Conservation (phyloP, 1,140 invertebrate species). For the Leptinotarsa undecemlineata region DNA sequence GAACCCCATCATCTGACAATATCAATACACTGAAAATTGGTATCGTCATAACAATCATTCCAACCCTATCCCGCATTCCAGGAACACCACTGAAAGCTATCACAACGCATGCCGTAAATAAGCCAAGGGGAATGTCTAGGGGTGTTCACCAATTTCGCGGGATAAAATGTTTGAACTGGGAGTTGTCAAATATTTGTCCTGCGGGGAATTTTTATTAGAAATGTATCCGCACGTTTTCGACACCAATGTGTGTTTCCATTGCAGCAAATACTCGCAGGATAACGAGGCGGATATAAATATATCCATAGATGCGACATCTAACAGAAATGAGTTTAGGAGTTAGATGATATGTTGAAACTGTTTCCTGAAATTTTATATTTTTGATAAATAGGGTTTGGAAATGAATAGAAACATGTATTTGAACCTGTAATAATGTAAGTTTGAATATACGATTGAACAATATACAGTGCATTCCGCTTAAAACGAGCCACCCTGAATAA, state of each 20-base stretch:
- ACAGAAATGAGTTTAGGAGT: too few relatives aligned
- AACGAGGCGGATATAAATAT: neutral
- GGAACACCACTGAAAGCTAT: conserved; percentile 3
- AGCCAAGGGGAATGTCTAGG: neutral
- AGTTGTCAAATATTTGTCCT: conserved; percentile 28
- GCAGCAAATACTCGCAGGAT: conserved; percentile 12
- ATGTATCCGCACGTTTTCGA: conserved; percentile 18
- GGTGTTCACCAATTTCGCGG: conserved; percentile 18
- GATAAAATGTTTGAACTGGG: conserved; percentile 27
- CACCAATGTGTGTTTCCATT: conserved; percentile 12
- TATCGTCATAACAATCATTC: neutral
- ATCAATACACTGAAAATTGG: too few relatives aligned
- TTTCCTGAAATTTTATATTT: too few relatives aligned
- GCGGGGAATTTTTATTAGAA: conserved; percentile 26
- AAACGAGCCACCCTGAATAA: too few relatives aligned
- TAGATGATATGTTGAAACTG: too few relatives aligned
- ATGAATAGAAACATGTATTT: too few relatives aligned
- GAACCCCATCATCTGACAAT: too few relatives aligned
- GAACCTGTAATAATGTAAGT: too few relatives aligned
- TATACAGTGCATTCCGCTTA: too few relatives aligned
- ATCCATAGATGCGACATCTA: too few relatives aligned
- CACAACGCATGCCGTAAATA: neutral
- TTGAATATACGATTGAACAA: too few relatives aligned
- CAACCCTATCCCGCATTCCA: neutral
- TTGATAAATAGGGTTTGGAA: too few relatives aligned